Evolutionary conservation across 2,797 vertebrate species (phyloP).

Genomic region (Pseudochirops cupreus): DNA sequence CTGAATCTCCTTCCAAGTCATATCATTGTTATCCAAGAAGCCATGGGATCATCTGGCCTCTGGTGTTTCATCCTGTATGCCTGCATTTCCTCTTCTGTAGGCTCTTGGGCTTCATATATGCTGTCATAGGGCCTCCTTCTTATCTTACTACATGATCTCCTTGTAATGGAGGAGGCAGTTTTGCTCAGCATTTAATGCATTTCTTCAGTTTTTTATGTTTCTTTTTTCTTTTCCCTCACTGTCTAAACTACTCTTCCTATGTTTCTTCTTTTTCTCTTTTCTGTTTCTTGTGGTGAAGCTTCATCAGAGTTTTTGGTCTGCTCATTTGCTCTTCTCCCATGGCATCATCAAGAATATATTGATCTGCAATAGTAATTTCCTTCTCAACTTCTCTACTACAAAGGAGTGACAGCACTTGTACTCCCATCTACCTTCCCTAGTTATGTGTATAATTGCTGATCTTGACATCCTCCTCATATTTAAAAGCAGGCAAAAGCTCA

Average conservation of each 20-base stretch:
- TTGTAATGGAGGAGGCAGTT: background rate
- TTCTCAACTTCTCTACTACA: conserved; percentile 90
- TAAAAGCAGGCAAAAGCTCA: conserved; percentile 91
- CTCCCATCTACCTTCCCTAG: conserved; percentile 90
- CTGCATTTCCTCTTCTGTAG: background rate
- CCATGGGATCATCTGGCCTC: background rate
- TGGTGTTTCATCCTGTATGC: background rate
- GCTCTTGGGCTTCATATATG: background rate
- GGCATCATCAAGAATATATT: conserved; percentile 83
- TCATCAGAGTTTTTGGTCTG: conserved; percentile 91
- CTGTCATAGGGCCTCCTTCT: background rate
- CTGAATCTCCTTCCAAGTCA: background rate
- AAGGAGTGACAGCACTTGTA: conserved; percentile 95
- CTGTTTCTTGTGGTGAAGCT: conserved; percentile 72
- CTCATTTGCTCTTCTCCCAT: conserved; percentile 82
- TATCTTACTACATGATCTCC: background rate
- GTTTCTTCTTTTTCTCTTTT: background rate
- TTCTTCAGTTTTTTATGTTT: background rate
- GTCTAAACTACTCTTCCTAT: background rate
- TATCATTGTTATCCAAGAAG: background rate
- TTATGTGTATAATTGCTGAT: background rate
- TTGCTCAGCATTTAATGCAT: background rate
- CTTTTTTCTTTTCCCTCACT: background rate
- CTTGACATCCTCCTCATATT: background rate
- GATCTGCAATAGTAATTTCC: background rate